Percentiles rank a stretch among this genome's conserved stretches.
phyloP scores from a whole-genome alignment of 2,888 invertebrate species.

The Coelogynopora nodosa region DNA sequence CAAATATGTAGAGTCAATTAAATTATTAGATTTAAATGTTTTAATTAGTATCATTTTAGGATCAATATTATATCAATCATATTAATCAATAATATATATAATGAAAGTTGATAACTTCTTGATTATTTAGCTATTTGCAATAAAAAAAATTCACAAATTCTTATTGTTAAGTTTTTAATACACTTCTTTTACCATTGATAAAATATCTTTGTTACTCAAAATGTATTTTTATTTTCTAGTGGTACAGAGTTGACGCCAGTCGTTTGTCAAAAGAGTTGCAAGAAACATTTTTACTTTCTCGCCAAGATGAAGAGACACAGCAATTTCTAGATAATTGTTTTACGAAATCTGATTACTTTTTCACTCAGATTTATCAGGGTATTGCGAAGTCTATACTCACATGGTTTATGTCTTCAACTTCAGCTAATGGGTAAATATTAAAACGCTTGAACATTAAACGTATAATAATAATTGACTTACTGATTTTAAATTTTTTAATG shows the following conservation, averaged over 20 bases:
- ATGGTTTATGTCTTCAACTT: constrained; percentile 87
- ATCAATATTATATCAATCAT: no score
- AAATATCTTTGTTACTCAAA: no score
- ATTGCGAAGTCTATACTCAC: constrained; percentile 78
- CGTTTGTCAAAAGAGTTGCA: background rate
- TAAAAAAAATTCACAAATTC: no score
- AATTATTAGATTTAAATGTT: no score
- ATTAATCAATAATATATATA: no score
- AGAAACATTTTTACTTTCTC: background rate
- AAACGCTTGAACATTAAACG: constrained; percentile 63
- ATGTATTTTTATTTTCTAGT: no score
- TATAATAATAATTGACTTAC: background rate
- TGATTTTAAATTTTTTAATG: background rate
- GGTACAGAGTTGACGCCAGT: constrained; percentile 27
- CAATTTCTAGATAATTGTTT: constrained; percentile 72
- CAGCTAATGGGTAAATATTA: constrained; percentile 91
- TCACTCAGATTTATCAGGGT: constrained; percentile 84
- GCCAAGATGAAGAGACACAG: constrained; percentile 72
- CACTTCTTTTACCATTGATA: no score
- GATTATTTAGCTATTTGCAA: no score
- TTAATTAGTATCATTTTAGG: no score
- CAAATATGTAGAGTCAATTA: no score
- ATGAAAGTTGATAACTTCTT: no score
- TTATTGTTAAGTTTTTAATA: no score
- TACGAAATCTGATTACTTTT: constrained; percentile 77